These are phyloP conservation scores for Characodon lateralis DNA, from an alignment of 2,797 vertebrate species.

Conservation along the genomic window DNA sequence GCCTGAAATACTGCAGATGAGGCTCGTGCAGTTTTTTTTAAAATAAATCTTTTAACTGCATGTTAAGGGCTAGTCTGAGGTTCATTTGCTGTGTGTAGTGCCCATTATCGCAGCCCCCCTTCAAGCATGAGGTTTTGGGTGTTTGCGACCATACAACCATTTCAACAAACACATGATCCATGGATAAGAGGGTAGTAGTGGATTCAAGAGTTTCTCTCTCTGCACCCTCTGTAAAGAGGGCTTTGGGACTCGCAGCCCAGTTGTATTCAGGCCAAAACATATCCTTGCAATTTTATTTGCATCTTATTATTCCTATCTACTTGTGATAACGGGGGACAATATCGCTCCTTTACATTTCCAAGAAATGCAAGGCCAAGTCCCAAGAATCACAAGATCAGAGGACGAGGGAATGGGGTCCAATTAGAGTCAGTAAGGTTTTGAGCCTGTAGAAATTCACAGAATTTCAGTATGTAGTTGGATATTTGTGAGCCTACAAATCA, in stretches of 20 bases:
- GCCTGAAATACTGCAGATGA: too few relatives aligned
- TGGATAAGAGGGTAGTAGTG: not conserved
- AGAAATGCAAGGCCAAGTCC: not conserved
- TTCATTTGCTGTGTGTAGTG: not conserved
- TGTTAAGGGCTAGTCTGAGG: not conserved
- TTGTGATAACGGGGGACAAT: not conserved
- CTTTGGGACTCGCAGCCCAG: not conserved
- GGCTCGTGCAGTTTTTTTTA: too few relatives aligned
- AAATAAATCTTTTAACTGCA: not conserved
- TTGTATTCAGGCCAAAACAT: not conserved
- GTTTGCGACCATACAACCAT: not conserved
- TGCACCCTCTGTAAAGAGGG: not conserved
- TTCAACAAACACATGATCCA: not conserved
- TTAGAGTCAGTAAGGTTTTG: not conserved
- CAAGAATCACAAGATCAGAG: not conserved
- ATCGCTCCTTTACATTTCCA: not conserved
- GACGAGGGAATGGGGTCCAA: not conserved
- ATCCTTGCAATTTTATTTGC: not conserved
- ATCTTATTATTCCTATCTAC: not conserved
- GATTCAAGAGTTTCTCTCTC: constrained; percentile 7
- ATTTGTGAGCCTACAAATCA: too few relatives aligned
- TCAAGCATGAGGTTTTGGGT: not conserved
- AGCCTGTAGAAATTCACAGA: not conserved
- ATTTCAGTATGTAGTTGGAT: not conserved
- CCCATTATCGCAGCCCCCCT: not conserved